These are phyloP conservation scores for Orchestes rusci DNA, from an alignment of 2,888 invertebrate species.

Conservation along the genomic window DNA sequence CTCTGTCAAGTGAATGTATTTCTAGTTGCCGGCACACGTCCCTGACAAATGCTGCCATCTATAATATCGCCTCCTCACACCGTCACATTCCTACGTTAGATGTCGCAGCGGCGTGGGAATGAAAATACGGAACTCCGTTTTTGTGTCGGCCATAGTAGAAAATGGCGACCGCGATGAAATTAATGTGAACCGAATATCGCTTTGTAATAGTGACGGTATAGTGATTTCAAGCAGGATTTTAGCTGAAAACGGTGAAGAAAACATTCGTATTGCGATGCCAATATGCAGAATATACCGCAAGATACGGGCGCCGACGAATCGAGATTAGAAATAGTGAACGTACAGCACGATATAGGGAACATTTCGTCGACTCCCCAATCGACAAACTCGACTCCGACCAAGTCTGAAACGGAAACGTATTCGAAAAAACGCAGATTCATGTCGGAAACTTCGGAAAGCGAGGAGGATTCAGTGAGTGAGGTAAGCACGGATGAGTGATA, in stretches of 20 bases:
- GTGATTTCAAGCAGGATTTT: slow-evolving; percentile 40
- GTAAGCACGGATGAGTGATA: too few relatives aligned
- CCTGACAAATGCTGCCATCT: too few relatives aligned
- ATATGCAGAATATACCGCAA: slow-evolving; percentile 90
- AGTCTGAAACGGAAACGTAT: slow-evolving; percentile 82
- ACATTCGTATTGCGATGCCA: slow-evolving; percentile 58
- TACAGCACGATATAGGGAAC: slow-evolving; percentile 61
- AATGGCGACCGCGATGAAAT: slow-evolving; percentile 59
- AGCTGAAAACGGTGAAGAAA: slow-evolving; percentile 37
- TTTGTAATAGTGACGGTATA: slow-evolving; percentile 39
- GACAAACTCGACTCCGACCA: slow-evolving; percentile 68
- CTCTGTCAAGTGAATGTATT: too few relatives aligned
- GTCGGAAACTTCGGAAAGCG: slow-evolving; percentile 92
- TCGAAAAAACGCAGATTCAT: slow-evolving; percentile 82
- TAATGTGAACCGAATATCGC: slow-evolving; percentile 56
- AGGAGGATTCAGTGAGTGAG: slow-evolving; percentile 95
- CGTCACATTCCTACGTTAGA: too few relatives aligned
- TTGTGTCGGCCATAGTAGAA: slow-evolving; percentile 61
- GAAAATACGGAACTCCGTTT: slow-evolving; percentile 33
- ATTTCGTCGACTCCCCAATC: slow-evolving; percentile 68
- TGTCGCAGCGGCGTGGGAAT: slow-evolving; percentile 31
- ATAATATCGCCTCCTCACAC: too few relatives aligned
- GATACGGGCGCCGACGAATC: slow-evolving; percentile 67
- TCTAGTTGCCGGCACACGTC: too few relatives aligned
- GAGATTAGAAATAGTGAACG: slow-evolving; percentile 74